These are phyloP conservation scores for Dreissena rostriformis DNA, from an alignment of 1,140 invertebrate genomes.

Conservation along the genomic window DNA sequence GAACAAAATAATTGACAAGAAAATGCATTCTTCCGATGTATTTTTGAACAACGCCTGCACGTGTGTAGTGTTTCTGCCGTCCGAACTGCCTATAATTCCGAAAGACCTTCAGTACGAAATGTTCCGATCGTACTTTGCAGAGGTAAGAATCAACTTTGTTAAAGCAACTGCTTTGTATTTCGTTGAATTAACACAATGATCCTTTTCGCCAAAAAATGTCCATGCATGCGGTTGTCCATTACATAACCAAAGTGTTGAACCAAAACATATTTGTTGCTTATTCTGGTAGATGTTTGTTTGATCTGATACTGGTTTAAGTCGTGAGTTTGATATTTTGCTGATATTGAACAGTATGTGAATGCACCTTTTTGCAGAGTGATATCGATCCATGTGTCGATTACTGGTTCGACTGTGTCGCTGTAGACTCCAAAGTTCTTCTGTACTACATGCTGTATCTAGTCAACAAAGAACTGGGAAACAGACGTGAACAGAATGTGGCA, in stretches of 20 bases:
- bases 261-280: no score
- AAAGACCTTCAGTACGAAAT: constrained; percentile 4
- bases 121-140: neutral
- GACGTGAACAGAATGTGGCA: neutral
- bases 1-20: neutral
- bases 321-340: no score
- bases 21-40: neutral
- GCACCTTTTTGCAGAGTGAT: neutral
- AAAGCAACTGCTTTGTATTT: no score
- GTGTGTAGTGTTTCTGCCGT: neutral
- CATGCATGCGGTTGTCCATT: no score
- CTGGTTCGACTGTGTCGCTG: neutral
- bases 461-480: neutral
- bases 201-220: neutral
- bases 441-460: neutral
- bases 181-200: no score
- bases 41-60: neutral
- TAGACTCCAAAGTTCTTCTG: neutral
- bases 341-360: no score
- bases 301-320: no score
- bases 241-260: no score
- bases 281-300: no score
- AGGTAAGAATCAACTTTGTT: no score
- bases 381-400: neutral
- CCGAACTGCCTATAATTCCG: neutral